Conservation (phyloP, 2,888 invertebrate species). For the Phania funesta region DNA sequence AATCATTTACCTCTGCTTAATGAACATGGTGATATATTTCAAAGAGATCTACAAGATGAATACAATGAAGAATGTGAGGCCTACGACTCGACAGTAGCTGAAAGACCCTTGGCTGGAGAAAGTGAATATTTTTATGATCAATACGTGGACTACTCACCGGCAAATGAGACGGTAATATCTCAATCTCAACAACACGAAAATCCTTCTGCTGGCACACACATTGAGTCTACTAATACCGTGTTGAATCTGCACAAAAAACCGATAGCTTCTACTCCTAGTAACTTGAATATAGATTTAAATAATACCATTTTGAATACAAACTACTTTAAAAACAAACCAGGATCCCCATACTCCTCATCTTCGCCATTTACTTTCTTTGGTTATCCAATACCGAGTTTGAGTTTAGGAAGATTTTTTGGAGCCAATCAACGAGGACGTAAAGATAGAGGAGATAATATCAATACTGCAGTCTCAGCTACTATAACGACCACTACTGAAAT, state of each 20-base stretch:
- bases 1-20: slow-evolving; percentile 83
- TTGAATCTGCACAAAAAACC: slow-evolving; percentile 72
- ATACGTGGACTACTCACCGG: slow-evolving; percentile 88
- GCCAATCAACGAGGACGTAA: slow-evolving; percentile 78
- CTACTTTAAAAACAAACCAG: slow-evolving; percentile 76
- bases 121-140: slow-evolving; percentile 92
- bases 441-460: slow-evolving; percentile 72
- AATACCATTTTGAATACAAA: slow-evolving; percentile 80
- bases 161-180: slow-evolving; percentile 68
- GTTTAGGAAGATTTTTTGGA: slow-evolving; percentile 85
- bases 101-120: slow-evolving; percentile 86
- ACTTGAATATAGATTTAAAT: slow-evolving; percentile 82
- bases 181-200: slow-evolving; percentile 42
- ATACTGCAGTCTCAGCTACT: background rate
- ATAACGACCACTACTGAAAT: slow-evolving; percentile 60
- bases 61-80: slow-evolving; percentile 80
- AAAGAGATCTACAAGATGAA: slow-evolving; percentile 82
- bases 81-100: slow-evolving; percentile 77
- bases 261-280: slow-evolving; percentile 80
- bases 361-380: slow-evolving; percentile 91
- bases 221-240: slow-evolving; percentile 76
- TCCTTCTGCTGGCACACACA: slow-evolving; percentile 27
- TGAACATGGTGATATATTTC: slow-evolving; percentile 86
- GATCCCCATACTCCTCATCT: slow-evolving; percentile 61
- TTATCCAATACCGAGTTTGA: slow-evolving; percentile 88